These are phyloP conservation scores for Phrynocephalus vlangalii DNA, from an alignment of 2,797 vertebrate genomes.

Conservation along the genomic window DNA sequence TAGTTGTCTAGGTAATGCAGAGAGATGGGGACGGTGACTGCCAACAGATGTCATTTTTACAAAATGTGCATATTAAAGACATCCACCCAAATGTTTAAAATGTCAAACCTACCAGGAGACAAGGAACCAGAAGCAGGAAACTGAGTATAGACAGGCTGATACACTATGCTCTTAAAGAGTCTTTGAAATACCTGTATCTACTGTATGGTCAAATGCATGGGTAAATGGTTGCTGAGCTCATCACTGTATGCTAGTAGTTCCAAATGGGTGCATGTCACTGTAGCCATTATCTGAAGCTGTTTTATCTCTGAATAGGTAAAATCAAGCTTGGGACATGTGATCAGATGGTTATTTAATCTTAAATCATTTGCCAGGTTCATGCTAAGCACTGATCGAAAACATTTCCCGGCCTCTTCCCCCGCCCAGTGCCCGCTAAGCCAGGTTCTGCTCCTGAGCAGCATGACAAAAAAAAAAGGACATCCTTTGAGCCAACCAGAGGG, in stretches of 20 bases:
- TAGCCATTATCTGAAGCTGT: not conserved
- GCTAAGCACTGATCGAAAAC: not conserved
- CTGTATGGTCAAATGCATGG: not conserved
- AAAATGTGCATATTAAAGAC: not conserved
- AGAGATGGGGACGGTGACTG: too few species aligned
- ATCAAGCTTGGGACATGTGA: too few species aligned
- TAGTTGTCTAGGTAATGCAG: not conserved
- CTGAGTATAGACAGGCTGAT: not conserved
- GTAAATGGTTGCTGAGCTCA: not conserved
- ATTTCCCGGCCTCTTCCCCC: not conserved
- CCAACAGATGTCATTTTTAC: not conserved
- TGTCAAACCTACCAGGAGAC: not conserved
- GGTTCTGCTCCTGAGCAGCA: not conserved
- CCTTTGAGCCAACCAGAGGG: slow-evolving; percentile 5
- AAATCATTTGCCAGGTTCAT: not conserved
- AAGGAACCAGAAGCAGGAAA: not conserved
- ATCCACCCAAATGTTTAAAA: not conserved
- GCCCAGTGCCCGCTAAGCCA: not conserved
- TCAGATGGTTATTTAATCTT: not conserved
- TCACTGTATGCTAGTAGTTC: not conserved
- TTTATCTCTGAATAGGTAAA: not conserved
- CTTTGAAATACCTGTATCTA: not conserved
- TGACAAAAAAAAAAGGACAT: not conserved
- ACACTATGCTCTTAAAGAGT: not conserved
- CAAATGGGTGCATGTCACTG: not conserved